Evolutionary conservation across 2,113 vertebrate species (phyloP).

Genomic region (Pterocles burchelli): DNA sequence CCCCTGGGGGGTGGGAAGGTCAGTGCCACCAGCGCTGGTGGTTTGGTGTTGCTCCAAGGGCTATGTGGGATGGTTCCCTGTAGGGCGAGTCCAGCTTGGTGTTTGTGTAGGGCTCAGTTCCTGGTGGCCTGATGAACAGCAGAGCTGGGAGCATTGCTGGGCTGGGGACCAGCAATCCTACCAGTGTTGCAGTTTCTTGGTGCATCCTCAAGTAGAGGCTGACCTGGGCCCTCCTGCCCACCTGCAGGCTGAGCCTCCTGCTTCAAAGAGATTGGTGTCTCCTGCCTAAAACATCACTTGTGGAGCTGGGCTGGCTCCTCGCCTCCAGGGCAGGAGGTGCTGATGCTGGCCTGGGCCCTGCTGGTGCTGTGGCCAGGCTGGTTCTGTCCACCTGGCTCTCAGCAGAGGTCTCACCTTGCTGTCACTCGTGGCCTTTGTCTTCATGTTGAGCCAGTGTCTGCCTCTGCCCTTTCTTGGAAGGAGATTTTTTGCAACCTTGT

Average conservation of each 20-base stretch:
- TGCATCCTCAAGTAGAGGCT: background rate
- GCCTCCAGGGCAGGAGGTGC: rapidly evolving
- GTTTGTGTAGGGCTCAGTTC: rapidly evolving
- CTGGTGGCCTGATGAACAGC: background rate
- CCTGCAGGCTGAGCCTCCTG: background rate
- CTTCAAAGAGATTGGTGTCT: background rate
- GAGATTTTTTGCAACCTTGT: background rate
- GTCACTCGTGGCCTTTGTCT: background rate
- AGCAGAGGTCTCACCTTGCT: background rate
- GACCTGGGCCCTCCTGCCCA: too few species aligned
- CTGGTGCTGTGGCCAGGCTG: background rate
- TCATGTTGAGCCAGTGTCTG: background rate
- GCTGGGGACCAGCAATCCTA: background rate
- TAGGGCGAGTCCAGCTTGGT: background rate
- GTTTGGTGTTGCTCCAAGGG: background rate
- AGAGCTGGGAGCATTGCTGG: background rate
- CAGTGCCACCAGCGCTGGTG: background rate
- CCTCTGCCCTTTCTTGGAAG: background rate
- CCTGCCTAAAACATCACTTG: background rate
- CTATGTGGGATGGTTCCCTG: background rate
- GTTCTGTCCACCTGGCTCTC: background rate
- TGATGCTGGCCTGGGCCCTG: background rate
- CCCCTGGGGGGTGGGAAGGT: background rate
- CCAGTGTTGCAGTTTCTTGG: rapidly evolving
- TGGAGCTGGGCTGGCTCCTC: background rate